Evolutionary conservation across 2,888 invertebrate species (phyloP), one percentile per base, ranked within the genome.

Genomic region (Allolobophora icterica): DNA sequence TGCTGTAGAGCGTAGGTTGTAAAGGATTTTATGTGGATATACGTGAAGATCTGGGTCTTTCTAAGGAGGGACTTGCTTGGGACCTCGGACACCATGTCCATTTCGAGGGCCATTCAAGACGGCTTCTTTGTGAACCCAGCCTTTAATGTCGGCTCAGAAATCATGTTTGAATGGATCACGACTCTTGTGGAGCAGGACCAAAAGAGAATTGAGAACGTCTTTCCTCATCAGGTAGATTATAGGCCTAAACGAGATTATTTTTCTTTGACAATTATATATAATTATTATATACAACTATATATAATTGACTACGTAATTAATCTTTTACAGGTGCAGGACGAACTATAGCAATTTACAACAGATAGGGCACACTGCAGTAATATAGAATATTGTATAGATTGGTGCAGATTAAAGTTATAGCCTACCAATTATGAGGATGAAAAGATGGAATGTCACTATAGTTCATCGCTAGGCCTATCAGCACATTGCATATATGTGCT

Each of bases 121-220:
- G 87, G 35, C 1, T 87, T 87, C 19, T 87, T 87, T 38, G 35
- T 87, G 34, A 87, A 89, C 45, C 52, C 89, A 24, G 38, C 42
- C 24, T 38, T 89, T 30, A 40, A 35, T 52, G 19, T 42, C 45
- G 38, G 42, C n/a, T 13, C 89, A 89, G 89, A 89, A 38, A 21
- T 89, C 35, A 42, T 89, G 33, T 89, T 58, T 6, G 90, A 90
- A 58, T 90, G 90, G 90, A 52, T 90, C 19, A 21, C 71, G n/a
- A 58, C 45, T 45, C 71, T 90, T 34, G 34, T 34, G 52, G 71
- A 90, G 19, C 52, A 90, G 34, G 58, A 90, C 35, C 45, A 90
- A 21, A 71, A 34, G 34, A 90, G 58, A 71, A 58, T 90, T 33
- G 34, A 90, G 33, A 71, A 52, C 19, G 83, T 33, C 58, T 71